Conservation (phyloP, 1,140 invertebrate genomes). For the Acromyrmex heyeri region DNA sequence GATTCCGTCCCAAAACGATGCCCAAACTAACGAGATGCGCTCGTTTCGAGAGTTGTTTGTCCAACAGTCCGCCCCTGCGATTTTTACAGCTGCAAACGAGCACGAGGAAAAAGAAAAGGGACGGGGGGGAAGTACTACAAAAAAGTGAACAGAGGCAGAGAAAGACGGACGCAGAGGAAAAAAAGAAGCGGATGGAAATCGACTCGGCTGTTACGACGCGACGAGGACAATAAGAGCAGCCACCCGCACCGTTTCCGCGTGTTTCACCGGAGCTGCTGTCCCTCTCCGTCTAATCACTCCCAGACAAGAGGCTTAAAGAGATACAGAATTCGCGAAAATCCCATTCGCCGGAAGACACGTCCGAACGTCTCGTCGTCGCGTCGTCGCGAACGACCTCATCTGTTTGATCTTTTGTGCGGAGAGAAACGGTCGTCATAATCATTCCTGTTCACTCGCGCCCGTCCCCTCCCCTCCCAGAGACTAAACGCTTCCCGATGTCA, state of each 20-base stretch:
- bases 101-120: conserved; percentile 5
- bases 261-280: conserved; percentile 16
- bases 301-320: conserved; percentile 57
- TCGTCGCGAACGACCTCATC: conserved; percentile 43
- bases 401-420: conserved; percentile 55
- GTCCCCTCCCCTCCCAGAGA: neutral
- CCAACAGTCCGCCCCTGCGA: conserved; percentile 65
- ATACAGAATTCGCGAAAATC: conserved; percentile 63
- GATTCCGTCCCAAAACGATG: conserved; percentile 50
- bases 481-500: conserved; percentile 42
- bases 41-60: conserved; percentile 72
- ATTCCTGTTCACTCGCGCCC: neutral
- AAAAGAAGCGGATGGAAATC: conserved; percentile 68
- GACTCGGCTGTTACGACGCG: conserved; percentile 69
- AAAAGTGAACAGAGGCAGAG: conserved; percentile 24
- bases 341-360: conserved; percentile 48
- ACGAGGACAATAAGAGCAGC: conserved; percentile 73
- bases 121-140: neutral
- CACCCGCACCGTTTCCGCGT: conserved; percentile 54
- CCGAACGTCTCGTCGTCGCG: neutral
- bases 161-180: neutral
- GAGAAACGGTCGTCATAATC: conserved; percentile 69
- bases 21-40: conserved; percentile 68
- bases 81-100: conserved; percentile 72
- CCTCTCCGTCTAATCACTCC: conserved; percentile 26